Conservation (phyloP, 2,797 vertebrate species). For the Gambusia yucatana region DNA sequence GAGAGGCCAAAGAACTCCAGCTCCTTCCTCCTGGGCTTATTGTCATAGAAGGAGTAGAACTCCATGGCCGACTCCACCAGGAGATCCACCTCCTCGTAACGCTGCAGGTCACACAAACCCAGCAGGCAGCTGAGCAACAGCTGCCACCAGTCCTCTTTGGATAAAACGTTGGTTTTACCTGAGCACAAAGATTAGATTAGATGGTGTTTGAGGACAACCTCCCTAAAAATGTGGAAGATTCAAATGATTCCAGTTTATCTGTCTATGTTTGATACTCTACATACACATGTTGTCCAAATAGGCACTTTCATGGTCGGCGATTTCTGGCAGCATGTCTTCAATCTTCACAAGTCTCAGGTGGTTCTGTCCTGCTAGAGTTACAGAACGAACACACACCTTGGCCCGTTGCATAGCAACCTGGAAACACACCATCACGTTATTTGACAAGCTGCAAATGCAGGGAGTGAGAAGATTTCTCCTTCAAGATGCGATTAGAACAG, state of each 20-base stretch:
- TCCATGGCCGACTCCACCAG: slow-evolving; percentile 95
- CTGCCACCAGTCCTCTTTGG: slow-evolving; percentile 97
- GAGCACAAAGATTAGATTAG: background rate
- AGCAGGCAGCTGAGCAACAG: slow-evolving; percentile 89
- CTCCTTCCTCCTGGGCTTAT: slow-evolving; percentile 91
- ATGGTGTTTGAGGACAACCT: background rate
- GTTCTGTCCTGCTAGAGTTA: slow-evolving; percentile 83
- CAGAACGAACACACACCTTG: slow-evolving; percentile 90
- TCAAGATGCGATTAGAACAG: no score
- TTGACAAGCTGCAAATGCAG: background rate
- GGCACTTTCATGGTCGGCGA: slow-evolving; percentile 90
- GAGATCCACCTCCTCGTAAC: slow-evolving; percentile 91
- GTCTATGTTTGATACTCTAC: background rate
- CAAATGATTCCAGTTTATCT: background rate
- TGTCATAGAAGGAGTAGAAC: slow-evolving; percentile 96
- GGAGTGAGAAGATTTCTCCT: background rate
- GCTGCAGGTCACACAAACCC: slow-evolving; percentile 86
- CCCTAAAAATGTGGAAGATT: background rate
- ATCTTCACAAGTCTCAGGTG: slow-evolving; percentile 91
- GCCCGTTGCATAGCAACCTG: slow-evolving; percentile 97
- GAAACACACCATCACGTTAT: slow-evolving; percentile 27
- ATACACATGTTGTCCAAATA: slow-evolving; percentile 92
- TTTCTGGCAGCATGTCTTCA: slow-evolving; percentile 85
- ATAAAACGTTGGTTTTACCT: slow-evolving; percentile 89
- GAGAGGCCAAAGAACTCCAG: slow-evolving; percentile 95